phyloP scores from a whole-genome alignment of 2,797 vertebrate genomes.

The Vireo griseus region DNA sequence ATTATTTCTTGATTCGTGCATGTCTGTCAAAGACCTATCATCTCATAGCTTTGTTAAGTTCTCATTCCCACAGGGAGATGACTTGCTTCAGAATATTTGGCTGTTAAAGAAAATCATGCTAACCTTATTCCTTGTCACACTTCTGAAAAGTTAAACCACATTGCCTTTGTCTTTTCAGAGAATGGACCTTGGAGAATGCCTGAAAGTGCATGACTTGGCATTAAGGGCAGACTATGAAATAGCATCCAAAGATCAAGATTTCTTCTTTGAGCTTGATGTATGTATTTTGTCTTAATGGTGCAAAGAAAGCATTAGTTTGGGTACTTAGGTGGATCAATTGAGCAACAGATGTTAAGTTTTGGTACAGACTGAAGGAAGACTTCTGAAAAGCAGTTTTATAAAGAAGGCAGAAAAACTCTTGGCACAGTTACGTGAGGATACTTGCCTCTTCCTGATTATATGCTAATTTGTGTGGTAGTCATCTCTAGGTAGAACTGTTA shows the following conservation, averaged over 20 bases:
- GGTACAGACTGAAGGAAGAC: not conserved
- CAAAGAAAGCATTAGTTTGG: not conserved
- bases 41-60: not conserved
- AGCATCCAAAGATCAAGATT: conserved; percentile 96
- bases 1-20: not conserved
- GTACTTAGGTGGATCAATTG: not conserved
- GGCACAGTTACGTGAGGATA: not conserved
- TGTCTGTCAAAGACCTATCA: not conserved
- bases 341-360: not conserved
- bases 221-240: conserved; percentile 98
- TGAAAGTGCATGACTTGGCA: conserved; percentile 96
- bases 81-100: not conserved
- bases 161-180: conserved; percentile 75
- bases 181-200: conserved; percentile 98
- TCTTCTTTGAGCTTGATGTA: conserved; percentile 98
- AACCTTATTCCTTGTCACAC: not conserved
- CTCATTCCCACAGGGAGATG: not conserved
- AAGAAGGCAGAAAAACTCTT: not conserved
- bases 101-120: not conserved
- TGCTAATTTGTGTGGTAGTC: not conserved
- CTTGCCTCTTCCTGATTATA: not conserved
- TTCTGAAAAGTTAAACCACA: not conserved
- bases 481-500: not conserved
- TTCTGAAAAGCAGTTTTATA: not conserved
- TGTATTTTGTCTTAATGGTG: conserved; percentile 68